Evolutionary conservation across 2,113 vertebrate genomes (phyloP).

Genomic region (Balaeniceps rex): DNA sequence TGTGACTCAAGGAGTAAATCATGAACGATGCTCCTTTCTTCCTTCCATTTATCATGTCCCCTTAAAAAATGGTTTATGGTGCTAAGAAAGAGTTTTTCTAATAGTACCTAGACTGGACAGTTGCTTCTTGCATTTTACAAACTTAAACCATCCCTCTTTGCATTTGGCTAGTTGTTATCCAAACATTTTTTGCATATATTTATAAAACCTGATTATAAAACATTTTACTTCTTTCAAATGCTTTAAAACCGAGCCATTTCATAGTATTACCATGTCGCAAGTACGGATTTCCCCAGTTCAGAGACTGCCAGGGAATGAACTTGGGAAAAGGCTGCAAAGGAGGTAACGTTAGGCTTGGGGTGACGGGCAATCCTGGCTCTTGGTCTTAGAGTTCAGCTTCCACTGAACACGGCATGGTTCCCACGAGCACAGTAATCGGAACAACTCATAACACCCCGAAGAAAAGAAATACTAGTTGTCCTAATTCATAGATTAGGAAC

Average conservation of each 20-base stretch:
- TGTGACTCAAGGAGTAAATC: background rate
- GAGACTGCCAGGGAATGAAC: background rate
- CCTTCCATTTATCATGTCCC: background rate
- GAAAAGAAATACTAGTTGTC: background rate
- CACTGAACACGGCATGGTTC: background rate
- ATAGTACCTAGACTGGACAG: background rate
- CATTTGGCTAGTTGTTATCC: background rate
- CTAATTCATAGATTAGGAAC: background rate
- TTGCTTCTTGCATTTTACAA: background rate
- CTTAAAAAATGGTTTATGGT: background rate
- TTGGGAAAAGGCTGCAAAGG: background rate
- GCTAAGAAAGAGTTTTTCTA: background rate
- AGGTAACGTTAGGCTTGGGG: accelerated
- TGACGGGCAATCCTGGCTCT: background rate
- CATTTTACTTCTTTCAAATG: background rate
- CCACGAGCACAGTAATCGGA: background rate
- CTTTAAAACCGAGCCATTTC: background rate
- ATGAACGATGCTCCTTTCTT: background rate
- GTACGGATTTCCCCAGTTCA: background rate
- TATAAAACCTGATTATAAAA: background rate
- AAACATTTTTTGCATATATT: background rate
- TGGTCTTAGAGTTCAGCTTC: background rate
- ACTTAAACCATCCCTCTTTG: background rate
- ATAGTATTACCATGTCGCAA: background rate
- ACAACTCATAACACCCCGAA: background rate